Evolutionary conservation across 2,113 vertebrate species (phyloP), one percentile per base, ranked within the genome.

Genomic region (Rhabdomys dilectus): DNA sequence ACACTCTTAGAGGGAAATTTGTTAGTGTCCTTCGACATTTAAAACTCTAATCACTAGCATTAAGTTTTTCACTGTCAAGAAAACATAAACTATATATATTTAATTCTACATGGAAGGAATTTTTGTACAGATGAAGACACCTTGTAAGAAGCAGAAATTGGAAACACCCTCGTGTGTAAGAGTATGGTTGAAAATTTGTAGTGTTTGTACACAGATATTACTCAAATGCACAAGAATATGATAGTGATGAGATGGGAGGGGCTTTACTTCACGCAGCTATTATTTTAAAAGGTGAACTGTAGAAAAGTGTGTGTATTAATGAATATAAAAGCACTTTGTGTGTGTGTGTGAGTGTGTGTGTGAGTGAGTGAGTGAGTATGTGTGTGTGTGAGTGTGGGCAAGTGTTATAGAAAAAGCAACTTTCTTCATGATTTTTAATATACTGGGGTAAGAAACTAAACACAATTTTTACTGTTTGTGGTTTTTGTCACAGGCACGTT

Each of bases 111-210:
- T 68, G 60, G 84, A 70, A 95, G 48, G 8, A 48, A 8, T 66
- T 93, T 93, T 70, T 29, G 6, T 82, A 51, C 75, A 92, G 34
- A 88, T 76, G 2, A 84, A n/a, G 42, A 15, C 22, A 88, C 45
- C 29, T 78, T 93, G 80, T 76, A 93, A 89, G 51, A 93, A 56
- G 5, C 15, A 85, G n/a, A 76, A 93, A 29, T n/a, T 68, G n/a
- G 62, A 75, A 95, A 60, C 6, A 68, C 4, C n/a, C 62, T n/a
- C 60, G 73, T 36, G 45, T n/a, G 22, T 29, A 93, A 22, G 19
- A 66, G 3, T 19, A 21, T 15, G 62, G 19, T 53, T 70, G 66
- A 9, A 26, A 51, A n/a, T 70, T 4, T n/a, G 21, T 42, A 51
- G 45, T 26, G 8, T 72, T 53, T 51, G 24, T 26, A 10, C 64